A percentile compares a stretch with the other conserved stretches of the same genome.
Evolutionary conservation across 2,888 invertebrate species (phyloP).

Genomic region (Tineola bisselliella): DNA sequence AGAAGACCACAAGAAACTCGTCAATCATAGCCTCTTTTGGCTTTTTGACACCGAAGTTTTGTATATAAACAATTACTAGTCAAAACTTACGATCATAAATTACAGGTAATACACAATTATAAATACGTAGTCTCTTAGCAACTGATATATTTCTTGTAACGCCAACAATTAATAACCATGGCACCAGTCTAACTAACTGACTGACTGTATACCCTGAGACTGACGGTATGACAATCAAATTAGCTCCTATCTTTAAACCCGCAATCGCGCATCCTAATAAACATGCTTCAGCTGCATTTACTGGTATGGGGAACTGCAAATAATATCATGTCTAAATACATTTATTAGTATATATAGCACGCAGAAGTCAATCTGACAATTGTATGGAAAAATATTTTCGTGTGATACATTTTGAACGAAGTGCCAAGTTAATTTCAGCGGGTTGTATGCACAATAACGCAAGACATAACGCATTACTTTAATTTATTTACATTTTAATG

Average conservation of each 20-base stretch:
- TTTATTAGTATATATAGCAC: no score
- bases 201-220: constrained; percentile 26
- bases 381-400: no score
- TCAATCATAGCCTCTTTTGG: no score
- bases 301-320: constrained; percentile 24
- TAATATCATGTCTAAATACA: neutral
- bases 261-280: constrained; percentile 22
- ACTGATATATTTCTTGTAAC: constrained; percentile 30
- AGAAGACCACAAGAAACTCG: no score
- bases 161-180: constrained; percentile 22
- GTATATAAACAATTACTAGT: neutral
- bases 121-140: constrained; percentile 65
- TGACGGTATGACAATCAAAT: constrained; percentile 24
- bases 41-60: no score
- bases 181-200: constrained; percentile 21
- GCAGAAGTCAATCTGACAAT: no score
- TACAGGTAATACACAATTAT: constrained; percentile 40
- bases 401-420: no score
- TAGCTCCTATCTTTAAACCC: constrained; percentile 19
- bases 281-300: constrained; percentile 27
- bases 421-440: no score
- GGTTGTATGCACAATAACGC: no score
- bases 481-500: no score
- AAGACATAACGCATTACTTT: no score
- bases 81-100: constrained; percentile 38